Evolutionary conservation across 64 coral and sea anemone genomes (phyloP).

Genomic region (Trachythela sp.): DNA sequence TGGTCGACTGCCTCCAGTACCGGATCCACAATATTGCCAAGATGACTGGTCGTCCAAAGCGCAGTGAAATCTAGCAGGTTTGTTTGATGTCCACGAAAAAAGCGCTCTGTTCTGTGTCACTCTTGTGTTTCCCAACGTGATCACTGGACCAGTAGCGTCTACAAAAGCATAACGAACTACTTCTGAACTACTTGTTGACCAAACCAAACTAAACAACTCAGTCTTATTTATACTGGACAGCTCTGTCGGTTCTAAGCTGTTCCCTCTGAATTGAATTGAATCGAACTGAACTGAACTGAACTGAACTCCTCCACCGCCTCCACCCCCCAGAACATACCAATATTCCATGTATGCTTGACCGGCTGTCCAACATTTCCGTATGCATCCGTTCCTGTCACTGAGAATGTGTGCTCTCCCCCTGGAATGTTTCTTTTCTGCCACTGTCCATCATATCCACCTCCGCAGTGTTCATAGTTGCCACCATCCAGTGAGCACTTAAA

Average conservation of each 20-base stretch:
- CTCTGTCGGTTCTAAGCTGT: too few species aligned
- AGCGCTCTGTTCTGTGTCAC: too few species aligned
- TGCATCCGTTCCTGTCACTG: neutral
- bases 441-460: neutral
- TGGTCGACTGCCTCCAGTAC: neutral
- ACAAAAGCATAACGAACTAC: too few species aligned
- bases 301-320: too few species aligned
- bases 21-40: neutral
- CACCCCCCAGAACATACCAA: too few species aligned
- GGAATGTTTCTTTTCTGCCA: neutral
- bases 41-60: neutral
- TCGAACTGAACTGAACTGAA: too few species aligned
- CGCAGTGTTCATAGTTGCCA: neutral
- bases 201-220: too few species aligned
- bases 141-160: too few species aligned
- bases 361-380: neutral
- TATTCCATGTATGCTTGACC: neutral
- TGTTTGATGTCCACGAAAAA: neutral
- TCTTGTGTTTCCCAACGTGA: too few species aligned
- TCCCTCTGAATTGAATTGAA: too few species aligned
- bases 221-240: too few species aligned
- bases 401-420: neutral
- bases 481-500: constrained; percentile 2
- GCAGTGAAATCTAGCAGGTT: neutral
- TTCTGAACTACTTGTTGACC: too few species aligned